These are phyloP conservation scores for Agonum fuliginosum DNA, from an alignment of 2,888 invertebrate species.

Conservation along the genomic window DNA sequence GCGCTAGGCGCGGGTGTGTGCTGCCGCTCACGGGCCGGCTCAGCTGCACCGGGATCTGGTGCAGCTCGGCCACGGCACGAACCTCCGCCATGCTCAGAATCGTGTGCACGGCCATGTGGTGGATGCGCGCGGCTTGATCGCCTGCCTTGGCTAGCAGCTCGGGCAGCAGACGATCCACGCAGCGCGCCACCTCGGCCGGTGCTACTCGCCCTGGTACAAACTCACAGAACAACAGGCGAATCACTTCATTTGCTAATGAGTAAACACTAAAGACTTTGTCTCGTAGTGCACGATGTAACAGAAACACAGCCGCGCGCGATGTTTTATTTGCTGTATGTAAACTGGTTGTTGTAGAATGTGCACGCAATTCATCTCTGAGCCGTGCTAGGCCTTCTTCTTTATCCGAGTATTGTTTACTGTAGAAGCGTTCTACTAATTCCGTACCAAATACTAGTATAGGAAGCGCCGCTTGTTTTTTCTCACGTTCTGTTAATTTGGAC, in stretches of 20 bases:
- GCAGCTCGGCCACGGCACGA: slow-evolving; percentile 85
- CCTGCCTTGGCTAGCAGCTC: slow-evolving; percentile 90
- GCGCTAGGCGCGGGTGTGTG: slow-evolving; percentile 89
- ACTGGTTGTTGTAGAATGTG: slow-evolving; percentile 71
- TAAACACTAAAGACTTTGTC: slow-evolving; percentile 94
- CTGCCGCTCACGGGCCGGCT: slow-evolving; percentile 89
- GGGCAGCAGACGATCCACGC: slow-evolving; percentile 88
- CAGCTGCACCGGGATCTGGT: slow-evolving; percentile 88
- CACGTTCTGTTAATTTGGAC: slow-evolving; percentile 83
- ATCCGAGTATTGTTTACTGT: slow-evolving; percentile 91
- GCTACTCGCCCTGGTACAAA: slow-evolving; percentile 91
- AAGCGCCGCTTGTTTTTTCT: slow-evolving; percentile 90
- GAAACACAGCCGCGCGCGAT: slow-evolving; percentile 85
- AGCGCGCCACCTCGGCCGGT: slow-evolving; percentile 86
- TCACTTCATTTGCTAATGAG: slow-evolving; percentile 88
- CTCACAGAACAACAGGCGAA: slow-evolving; percentile 86
- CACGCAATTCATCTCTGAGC: slow-evolving; percentile 76
- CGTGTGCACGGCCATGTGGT: slow-evolving; percentile 91
- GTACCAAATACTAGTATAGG: slow-evolving; percentile 94
- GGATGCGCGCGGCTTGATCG: slow-evolving; percentile 89
- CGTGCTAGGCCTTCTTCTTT: slow-evolving; percentile 90
- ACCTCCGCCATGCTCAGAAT: slow-evolving; percentile 90
- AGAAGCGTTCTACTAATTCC: slow-evolving; percentile 92
- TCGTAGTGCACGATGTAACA: slow-evolving; percentile 86
- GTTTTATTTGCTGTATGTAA: slow-evolving; percentile 84